A percentile compares a stretch with the other conserved stretches of the same genome.
Evolutionary conservation across 2,888 invertebrate species (phyloP).

Genomic region (Drosophila aldrichi): DNA sequence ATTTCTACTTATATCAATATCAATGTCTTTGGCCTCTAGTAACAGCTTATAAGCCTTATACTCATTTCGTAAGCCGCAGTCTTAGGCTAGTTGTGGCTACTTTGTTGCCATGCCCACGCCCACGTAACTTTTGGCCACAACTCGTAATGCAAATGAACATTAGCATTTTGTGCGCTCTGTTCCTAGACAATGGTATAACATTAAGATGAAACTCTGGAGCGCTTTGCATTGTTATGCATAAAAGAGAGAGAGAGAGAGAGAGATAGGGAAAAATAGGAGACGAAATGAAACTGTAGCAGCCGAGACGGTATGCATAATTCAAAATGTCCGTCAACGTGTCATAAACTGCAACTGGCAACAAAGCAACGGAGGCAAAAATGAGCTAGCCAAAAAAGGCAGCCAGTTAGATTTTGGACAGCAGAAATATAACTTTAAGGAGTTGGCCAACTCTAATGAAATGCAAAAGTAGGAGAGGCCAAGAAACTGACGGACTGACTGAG

Average conservation of each 20-base stretch:
- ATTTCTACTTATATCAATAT: neutral
- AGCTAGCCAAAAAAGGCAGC: conserved; percentile 50
- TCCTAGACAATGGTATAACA: conserved; percentile 65
- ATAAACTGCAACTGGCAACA: conserved; percentile 56
- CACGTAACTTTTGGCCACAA: conserved; percentile 43
- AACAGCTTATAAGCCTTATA: neutral
- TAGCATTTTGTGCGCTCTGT: conserved; percentile 58
- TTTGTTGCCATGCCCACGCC: conserved; percentile 22
- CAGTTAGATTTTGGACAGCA: conserved; percentile 33
- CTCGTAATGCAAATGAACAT: conserved; percentile 70
- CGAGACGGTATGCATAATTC: conserved; percentile 70
- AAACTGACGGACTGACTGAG: conserved; percentile 4
- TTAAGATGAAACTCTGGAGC: conserved; percentile 46
- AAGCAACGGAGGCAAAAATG: conserved; percentile 54
- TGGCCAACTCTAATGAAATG: conserved; percentile 37
- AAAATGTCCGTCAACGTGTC: conserved; percentile 75
- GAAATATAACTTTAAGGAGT: conserved; percentile 22
- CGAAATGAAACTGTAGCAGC: conserved; percentile 29
- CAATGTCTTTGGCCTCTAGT: neutral
- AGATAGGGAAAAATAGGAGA: neutral
- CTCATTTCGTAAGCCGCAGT: conserved; percentile 25
- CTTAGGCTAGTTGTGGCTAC: conserved; percentile 32
- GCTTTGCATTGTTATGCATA: conserved; percentile 64
- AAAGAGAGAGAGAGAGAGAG: conserved; percentile 5
- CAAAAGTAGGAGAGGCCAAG: conserved; percentile 25